Evolutionary conservation across 2,888 invertebrate species (phyloP), one percentile per base, ranked within the genome.

Genomic region (Mythimna ferrago): DNA sequence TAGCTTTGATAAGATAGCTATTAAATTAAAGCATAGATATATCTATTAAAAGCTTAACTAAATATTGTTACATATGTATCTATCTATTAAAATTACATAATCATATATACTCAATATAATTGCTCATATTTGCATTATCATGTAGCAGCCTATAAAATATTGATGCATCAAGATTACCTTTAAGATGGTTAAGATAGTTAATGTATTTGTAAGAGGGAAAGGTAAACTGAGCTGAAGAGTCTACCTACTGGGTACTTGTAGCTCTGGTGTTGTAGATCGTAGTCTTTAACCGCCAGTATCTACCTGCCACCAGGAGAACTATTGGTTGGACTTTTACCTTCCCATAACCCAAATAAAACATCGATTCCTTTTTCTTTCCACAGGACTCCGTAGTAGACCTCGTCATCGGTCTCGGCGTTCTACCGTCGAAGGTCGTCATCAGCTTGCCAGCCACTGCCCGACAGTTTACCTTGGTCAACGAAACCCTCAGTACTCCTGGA

Each of bases 341-440:
- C 48, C 6, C 2, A 48, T 48, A 16, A 0, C 48, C 5, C 5
- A 16, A 48, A 48, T 48, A 48, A 48, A 51, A 6, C 7, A 65
- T 26, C n/a, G n/a, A n/a, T 14, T 16, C 1, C 54, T 19, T 53
- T 16, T 44, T 44, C 3, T 14, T 7, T 62, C 10, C 16, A 32
- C 92, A 98, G 98, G 98, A 98, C 90, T 98, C 98, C 62, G 96
- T 98, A 63, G 97, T 98, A 65, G 98, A 98, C 91, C 94, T 98
- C 70, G 97, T 97, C 10, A 96, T 96, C 0, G 98, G 98, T 35
- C 95, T 98, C 62, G 97, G 98, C 75, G 97, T 97, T n/a, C 97
- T 97, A 21, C 95, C 97, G 64, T 96, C 97, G 26, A 98, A 98
- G 92, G 89, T 98, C 38, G 96, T 98, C 26, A 96, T 98, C 86